phyloP scores from a whole-genome alignment of 1,140 invertebrate genomes.

The Macrocentrus cingulum region DNA sequence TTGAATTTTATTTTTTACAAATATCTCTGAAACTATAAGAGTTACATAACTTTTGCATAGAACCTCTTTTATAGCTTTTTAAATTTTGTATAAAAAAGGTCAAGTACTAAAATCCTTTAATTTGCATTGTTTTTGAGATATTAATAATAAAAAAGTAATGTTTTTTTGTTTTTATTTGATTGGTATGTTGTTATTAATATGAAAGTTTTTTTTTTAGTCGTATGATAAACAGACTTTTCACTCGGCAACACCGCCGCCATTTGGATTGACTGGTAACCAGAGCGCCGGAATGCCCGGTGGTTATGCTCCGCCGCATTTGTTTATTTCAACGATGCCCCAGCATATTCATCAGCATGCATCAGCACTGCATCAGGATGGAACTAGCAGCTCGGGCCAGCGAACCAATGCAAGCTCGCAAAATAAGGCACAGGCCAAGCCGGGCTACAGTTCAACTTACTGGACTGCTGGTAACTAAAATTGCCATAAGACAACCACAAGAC shows the following conservation, averaged over 20 bases:
- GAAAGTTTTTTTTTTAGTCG: conserved; percentile 64
- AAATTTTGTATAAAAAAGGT: too few relatives aligned
- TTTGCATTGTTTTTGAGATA: too few relatives aligned
- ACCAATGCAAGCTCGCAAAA: conserved; percentile 69
- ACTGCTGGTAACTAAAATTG: conserved; percentile 60
- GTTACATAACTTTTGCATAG: too few relatives aligned
- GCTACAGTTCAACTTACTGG: conserved; percentile 67
- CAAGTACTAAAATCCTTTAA: too few relatives aligned
- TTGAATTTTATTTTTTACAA: conserved; percentile 18
- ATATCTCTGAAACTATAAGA: too few relatives aligned
- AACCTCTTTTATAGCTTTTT: too few relatives aligned
- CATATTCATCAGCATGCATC: conserved; percentile 76
- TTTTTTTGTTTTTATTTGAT: conserved; percentile 17
- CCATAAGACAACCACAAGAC: conserved; percentile 5
- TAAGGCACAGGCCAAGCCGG: conserved; percentile 69
- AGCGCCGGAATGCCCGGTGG: conserved; percentile 71
- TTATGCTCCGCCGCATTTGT: conserved; percentile 67
- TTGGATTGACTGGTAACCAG: conserved; percentile 72
- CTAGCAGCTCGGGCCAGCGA: conserved; percentile 67
- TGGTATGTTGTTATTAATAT: too few relatives aligned
- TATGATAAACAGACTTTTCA: conserved; percentile 85
- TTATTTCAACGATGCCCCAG: conserved; percentile 73
- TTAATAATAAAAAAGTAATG: conserved; percentile 1
- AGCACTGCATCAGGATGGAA: conserved; percentile 73
- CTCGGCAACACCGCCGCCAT: conserved; percentile 80